Evolutionary conservation across 64 coral and sea anemone genomes (phyloP), one percentile per base, ranked within the genome.

Genomic region (Orbicella faveolata): DNA sequence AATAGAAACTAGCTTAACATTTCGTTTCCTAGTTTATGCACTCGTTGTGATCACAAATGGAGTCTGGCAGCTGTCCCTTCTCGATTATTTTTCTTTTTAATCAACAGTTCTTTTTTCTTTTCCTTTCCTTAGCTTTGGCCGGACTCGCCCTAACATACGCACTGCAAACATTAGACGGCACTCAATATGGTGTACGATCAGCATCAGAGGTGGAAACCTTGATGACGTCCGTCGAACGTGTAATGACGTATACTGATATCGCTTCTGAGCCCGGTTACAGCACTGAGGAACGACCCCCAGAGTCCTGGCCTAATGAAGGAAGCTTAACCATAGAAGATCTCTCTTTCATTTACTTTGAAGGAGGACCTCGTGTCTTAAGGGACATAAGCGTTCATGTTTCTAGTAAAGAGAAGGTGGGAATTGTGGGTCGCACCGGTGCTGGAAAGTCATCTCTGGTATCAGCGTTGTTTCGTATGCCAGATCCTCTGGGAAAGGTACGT

Each of bases 211-310:
- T 70, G 21, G 67, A 70, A 70, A 70, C 30, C 88, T 33, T 70
- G 67, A 70, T 70, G 67, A 70, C 67, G 1, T 70, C 67, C 1
- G 67, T 70, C 25, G 67, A 70, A 70, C 67, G 67, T 70, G 67
- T 26, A 25, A 70, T 70, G 67, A 26, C 21, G 67, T 70, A 70
- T 25, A 26, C 67, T 26, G 7, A 70, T 6, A 26, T 70, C 6
- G 67, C 30, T 9, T 70, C 67, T 70, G 88, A 90, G 76, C 88
- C 88, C 61, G 88, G 88, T 48, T 90, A 90, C 30, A 90, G 35
- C 20, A 66, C 51, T 37, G 8, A 81, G 20, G 70, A 9, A 35
- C 65, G 78, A 41, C 64, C 88, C 3, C 66, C 78, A 4, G 25
- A 57, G 14, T 78, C 54, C 78, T 90, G 88, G 88, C 88, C 88